Conservation (phyloP, 2,113 vertebrate species). For the Hymenochirus boettgeri region DNA sequence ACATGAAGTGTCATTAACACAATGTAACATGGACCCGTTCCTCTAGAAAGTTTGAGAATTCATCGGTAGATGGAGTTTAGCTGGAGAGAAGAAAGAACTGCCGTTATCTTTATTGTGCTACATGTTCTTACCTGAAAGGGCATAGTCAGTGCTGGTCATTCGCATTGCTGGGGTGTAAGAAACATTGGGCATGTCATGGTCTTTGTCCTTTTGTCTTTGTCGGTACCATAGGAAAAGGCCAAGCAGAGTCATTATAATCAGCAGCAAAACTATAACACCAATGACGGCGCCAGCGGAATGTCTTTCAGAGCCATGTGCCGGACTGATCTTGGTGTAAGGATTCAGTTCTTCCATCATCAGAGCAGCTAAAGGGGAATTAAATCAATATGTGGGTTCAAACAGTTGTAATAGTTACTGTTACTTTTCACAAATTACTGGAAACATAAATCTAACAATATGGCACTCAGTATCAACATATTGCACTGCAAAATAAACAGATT, state of each 20-base stretch:
- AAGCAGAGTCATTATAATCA: slow-evolving; percentile 92
- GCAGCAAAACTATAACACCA: slow-evolving; percentile 88
- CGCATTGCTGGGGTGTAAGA: slow-evolving; percentile 92
- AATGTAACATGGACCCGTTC: no score
- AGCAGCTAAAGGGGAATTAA: slow-evolving; percentile 76
- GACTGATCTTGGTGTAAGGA: slow-evolving; percentile 97
- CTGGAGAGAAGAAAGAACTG: no score
- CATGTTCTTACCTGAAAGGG: slow-evolving; percentile 94
- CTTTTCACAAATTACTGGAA: no score
- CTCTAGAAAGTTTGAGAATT: no score
- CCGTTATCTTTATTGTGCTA: no score
- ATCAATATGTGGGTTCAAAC: no score
- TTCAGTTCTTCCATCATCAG: slow-evolving; percentile 98
- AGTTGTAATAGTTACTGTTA: no score
- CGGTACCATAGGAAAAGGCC: slow-evolving; percentile 93
- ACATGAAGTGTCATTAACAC: no score
- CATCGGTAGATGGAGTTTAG: no score
- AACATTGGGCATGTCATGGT: slow-evolving; percentile 90
- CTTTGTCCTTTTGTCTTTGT: slow-evolving; percentile 88
- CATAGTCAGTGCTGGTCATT: slow-evolving; percentile 89
- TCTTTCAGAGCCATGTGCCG: slow-evolving; percentile 85
- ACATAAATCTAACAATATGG: no score
- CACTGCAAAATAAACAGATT: no score
- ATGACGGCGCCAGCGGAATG: slow-evolving; percentile 96
- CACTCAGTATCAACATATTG: no score